Evolutionary conservation across 2,797 vertebrate genomes (phyloP), one percentile per base, ranked within the genome.

Genomic region (Okamejei kenojei): DNA sequence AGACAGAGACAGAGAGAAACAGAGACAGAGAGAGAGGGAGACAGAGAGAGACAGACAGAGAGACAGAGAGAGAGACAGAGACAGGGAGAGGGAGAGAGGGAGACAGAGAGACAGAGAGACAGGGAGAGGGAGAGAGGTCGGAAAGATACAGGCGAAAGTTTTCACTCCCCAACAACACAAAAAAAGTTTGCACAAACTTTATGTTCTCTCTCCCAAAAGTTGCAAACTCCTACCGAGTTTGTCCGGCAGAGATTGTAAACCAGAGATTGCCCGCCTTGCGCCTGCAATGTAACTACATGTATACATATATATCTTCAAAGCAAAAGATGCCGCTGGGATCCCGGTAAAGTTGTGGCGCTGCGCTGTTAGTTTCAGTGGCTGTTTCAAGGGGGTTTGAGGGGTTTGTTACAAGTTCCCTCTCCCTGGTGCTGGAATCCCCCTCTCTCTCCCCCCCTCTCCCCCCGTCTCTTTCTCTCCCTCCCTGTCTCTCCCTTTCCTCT

Each of bases 401-500:
- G 45, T 45, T 4, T 45, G 45, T 45, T 45, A 45, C 45, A 45
- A 45, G 1, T 45, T 45, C 54, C 61, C 84, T 88, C 84, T 88
- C 84, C 84, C 84, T 88, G 84, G 91, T 93, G 1, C 91, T 76
- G 91, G 71, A 74, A 78, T 45, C 91, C 32, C 17, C 17, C 84
- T 29, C 84, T 45, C 81, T 84, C 81, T 65, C 84, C 35, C 84
- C 80, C 58, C 81, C 54, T 82, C 79, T 81, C 38, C 58, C 92
- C 93, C 23, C 17, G 13, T 91, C 93, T 94, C 38, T 54, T 38
- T 84, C 54, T 61, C 54, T n/a, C 23, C 45, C 79, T 45, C 82
- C 54, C 82, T n/a, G 9, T 54, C 79, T 23, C 38, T n/a, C 90
- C 93, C 74, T 45, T 26, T 38, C 61, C 81, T n/a, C 54, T n/a